These are phyloP conservation scores for Zalophus californianus DNA, from an alignment of 2,797 vertebrate genomes.

Conservation along the genomic window DNA sequence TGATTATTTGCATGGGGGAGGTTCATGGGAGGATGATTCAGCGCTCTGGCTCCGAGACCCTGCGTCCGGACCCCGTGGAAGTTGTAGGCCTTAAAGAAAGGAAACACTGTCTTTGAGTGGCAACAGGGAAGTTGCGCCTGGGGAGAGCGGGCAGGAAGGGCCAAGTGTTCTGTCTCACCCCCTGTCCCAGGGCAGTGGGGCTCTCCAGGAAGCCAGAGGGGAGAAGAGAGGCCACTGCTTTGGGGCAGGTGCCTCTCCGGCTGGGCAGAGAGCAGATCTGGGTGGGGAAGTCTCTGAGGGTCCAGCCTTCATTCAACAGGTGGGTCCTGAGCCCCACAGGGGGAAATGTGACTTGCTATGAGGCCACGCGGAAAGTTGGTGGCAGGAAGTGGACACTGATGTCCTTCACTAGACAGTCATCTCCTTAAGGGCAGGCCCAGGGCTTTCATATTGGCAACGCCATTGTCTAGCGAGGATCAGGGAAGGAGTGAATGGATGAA, in stretches of 20 bases:
- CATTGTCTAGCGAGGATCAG: not conserved
- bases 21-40: not conserved
- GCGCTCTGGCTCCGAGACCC: not conserved
- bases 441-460: not conserved
- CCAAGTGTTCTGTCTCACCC: not conserved
- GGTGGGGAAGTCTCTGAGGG: not conserved
- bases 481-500: not conserved
- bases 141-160: not conserved
- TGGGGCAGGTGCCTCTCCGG: not conserved
- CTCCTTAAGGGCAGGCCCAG: not conserved
- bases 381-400: not conserved
- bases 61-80: accelerated
- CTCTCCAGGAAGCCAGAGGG: not conserved
- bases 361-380: not conserved
- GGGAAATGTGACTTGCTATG: not conserved
- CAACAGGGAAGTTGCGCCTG: not conserved
- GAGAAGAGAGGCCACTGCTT: too few species aligned
- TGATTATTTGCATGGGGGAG: not conserved
- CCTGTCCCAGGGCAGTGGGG: accelerated
- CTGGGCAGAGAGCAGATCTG: not conserved
- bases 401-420: not conserved
- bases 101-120: not conserved
- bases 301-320: not conserved
- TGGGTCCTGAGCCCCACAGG: not conserved
- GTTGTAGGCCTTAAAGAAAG: not conserved